Conservation (phyloP, 2,113 vertebrate genomes). For the Ondatra zibethicus region DNA sequence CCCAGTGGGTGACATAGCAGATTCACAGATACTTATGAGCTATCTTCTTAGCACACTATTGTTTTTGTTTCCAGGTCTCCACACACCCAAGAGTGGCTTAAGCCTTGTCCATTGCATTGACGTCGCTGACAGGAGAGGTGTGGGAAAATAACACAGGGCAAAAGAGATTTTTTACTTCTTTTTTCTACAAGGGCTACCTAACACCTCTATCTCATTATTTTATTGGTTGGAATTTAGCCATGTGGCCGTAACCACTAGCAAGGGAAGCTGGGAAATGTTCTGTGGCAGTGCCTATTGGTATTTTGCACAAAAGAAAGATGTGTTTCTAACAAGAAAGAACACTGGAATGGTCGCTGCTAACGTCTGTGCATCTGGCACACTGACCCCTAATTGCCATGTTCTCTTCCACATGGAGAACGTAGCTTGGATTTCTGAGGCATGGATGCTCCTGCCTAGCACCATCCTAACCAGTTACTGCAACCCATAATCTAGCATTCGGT, state of each 20-base stretch:
- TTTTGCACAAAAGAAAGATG: neutral
- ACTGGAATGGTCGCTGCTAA: neutral
- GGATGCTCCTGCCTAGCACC: fast-evolving
- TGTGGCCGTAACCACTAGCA: neutral
- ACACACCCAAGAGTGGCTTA: neutral
- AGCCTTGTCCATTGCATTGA: fast-evolving
- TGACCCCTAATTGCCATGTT: too few species aligned
- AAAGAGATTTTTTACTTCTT: neutral
- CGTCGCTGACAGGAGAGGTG: neutral
- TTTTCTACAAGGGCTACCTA: neutral
- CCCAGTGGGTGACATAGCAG: fast-evolving
- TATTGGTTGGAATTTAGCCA: neutral
- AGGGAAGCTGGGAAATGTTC: neutral
- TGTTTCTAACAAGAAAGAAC: neutral
- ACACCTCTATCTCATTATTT: neutral
- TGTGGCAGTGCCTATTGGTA: neutral
- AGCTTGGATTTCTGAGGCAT: neutral
- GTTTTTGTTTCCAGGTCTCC: neutral
- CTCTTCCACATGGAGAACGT: too few species aligned
- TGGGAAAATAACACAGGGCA: neutral
- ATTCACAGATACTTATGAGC: neutral
- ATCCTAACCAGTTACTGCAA: neutral
- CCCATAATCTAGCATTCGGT: too few species aligned
- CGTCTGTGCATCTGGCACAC: neutral
- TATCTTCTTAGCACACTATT: neutral